Percentiles rank a stretch among this genome's conserved stretches.
Evolutionary conservation across 2,888 invertebrate species (phyloP).

Genomic region (Ptychoptera albimana): DNA sequence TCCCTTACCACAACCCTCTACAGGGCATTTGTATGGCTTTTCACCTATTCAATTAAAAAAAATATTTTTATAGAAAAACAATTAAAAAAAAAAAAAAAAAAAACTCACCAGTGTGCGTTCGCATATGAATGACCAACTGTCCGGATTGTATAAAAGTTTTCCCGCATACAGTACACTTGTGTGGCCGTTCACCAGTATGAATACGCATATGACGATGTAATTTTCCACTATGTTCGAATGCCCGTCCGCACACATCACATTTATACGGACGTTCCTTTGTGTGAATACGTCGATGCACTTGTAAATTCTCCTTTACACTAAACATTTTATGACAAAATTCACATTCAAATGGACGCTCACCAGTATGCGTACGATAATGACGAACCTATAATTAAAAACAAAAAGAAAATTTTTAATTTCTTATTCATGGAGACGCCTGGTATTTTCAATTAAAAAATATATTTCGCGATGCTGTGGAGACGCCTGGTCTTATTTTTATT

Average conservation of each 20-base stretch:
- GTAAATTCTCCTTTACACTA: conserved; percentile 82
- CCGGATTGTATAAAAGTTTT: conserved; percentile 87
- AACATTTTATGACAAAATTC: conserved; percentile 86
- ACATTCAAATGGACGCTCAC: conserved; percentile 80
- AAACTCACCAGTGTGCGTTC: conserved; percentile 56
- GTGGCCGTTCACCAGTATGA: conserved; percentile 76
- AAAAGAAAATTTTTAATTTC: not conserved
- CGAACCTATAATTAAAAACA: conserved; percentile 34
- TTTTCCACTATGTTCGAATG: conserved; percentile 83
- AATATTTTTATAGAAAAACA: not conserved
- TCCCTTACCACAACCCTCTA: conserved; percentile 72
- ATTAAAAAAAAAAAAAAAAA: not conserved
- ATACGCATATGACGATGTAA: conserved; percentile 81
- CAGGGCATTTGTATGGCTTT: conserved; percentile 71
- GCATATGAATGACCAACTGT: conserved; percentile 77
- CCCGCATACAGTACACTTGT: conserved; percentile 72
- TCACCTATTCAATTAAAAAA: conserved; percentile 31
- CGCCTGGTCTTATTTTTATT: no score
- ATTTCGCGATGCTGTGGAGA: no score
- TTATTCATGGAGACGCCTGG: no score
- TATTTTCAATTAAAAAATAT: no score
- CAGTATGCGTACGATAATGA: conserved; percentile 80
- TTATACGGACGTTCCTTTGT: conserved; percentile 85
- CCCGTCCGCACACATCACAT: conserved; percentile 73
- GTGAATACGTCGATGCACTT: conserved; percentile 78